Conservation (phyloP, 2,888 invertebrate genomes). For the Cataglyphis rosenhaueri region DNA sequence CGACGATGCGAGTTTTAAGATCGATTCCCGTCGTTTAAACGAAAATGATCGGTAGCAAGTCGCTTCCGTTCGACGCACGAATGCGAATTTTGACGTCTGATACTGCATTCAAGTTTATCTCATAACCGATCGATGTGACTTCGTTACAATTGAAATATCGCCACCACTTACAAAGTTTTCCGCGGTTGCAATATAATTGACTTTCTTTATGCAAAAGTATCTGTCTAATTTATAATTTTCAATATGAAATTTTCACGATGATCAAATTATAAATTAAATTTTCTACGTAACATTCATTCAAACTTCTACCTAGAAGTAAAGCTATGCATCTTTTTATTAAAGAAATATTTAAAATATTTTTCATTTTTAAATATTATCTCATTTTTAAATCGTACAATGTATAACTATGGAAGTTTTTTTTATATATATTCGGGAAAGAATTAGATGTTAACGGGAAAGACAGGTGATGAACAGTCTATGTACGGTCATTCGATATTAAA, state of each 20-base stretch:
- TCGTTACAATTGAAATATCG: conserved; percentile 16
- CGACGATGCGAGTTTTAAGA: conserved; percentile 34
- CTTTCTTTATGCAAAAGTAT: background rate
- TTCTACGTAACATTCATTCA: background rate
- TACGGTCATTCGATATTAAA: conserved; percentile 29
- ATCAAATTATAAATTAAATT: conserved; percentile 23
- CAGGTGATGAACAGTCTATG: conserved; percentile 11
- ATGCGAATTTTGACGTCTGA: background rate
- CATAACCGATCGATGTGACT: conserved; percentile 10
- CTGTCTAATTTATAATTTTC: conserved; percentile 5
- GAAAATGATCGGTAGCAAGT: conserved; percentile 1
- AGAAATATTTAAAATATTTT: background rate
- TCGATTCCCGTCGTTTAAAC: conserved; percentile 18
- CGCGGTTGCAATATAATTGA: background rate
- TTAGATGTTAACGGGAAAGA: conserved; percentile 8
- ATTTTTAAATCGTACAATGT: background rate
- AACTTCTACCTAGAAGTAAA: background rate
- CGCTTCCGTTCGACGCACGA: background rate
- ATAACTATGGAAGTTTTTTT: background rate
- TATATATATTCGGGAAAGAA: background rate
- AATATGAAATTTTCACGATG: conserved; percentile 7
- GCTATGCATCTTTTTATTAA: background rate
- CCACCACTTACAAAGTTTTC: background rate
- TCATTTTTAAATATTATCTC: background rate
- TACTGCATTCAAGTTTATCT: background rate